Conservation (phyloP, 92 coral and sea anemone species). For the Porites cylindrica region DNA sequence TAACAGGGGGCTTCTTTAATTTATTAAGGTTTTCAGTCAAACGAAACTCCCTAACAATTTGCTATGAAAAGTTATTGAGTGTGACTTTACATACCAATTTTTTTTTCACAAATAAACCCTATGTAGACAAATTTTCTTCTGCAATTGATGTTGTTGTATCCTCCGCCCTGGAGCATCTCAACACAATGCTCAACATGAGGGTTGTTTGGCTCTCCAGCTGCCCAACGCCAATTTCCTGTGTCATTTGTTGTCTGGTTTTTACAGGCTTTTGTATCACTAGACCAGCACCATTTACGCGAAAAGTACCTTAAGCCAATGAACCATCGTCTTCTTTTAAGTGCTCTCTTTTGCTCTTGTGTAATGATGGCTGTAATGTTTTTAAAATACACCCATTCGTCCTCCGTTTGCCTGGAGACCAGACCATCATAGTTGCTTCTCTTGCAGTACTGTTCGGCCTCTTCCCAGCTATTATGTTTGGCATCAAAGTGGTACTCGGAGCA, state of each 20-base stretch:
- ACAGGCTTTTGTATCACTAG: background rate
- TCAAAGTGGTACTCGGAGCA: background rate
- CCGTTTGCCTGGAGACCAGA: background rate
- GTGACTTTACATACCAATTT: background rate
- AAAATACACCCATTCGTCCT: background rate
- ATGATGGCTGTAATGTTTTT: too few relatives aligned
- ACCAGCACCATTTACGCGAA: background rate
- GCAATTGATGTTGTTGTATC: background rate
- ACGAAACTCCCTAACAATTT: too few relatives aligned
- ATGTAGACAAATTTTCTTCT: too few relatives aligned
- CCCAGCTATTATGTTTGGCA: too few relatives aligned
- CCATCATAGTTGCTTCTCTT: background rate
- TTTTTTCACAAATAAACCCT: constrained; percentile 2
- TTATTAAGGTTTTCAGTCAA: too few relatives aligned
- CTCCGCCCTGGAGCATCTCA: background rate
- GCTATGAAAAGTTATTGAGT: too few relatives aligned
- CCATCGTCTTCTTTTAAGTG: background rate
- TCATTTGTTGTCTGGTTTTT: background rate
- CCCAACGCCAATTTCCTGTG: background rate
- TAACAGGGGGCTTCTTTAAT: too few relatives aligned
- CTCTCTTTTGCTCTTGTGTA: too few relatives aligned
- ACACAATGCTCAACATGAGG: background rate
- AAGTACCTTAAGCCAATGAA: background rate
- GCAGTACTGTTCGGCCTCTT: background rate
- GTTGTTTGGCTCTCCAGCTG: background rate